Evolutionary conservation across 2,797 vertebrate genomes (phyloP).

Genomic region (Acanthis flammea): DNA sequence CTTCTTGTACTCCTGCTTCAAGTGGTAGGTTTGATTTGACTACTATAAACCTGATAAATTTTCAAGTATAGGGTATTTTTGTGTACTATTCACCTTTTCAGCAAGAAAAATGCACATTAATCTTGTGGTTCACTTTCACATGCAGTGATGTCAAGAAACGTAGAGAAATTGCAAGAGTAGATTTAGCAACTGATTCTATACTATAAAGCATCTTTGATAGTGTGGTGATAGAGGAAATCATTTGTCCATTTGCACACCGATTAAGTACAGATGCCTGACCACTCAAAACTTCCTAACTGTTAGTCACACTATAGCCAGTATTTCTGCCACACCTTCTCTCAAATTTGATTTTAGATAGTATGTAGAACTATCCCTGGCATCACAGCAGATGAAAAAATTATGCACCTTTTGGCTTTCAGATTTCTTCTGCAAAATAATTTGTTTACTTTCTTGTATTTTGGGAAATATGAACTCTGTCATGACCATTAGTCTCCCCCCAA

Average conservation of each 20-base stretch:
- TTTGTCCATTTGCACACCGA: background rate
- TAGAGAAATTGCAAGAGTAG: background rate
- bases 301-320: background rate
- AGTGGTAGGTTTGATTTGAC: background rate
- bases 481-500: accelerated
- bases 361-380: background rate
- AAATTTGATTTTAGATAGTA: background rate
- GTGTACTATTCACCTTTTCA: background rate
- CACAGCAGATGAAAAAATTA: background rate
- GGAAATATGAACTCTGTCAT: background rate
- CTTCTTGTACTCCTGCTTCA: background rate
- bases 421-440: background rate
- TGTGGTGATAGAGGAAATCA: background rate
- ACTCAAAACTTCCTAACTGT: background rate
- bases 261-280: background rate
- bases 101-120: background rate
- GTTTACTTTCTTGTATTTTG: background rate
- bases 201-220: background rate
- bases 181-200: background rate
- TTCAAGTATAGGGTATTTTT: background rate
- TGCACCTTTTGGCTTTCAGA: background rate
- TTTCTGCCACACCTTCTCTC: background rate
- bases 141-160: background rate
- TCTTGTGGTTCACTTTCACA: background rate
- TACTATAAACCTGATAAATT: background rate